These are phyloP conservation scores for Gnathonemus echidnorhynchus DNA, from an alignment of 2,113 vertebrate genomes.

Conservation along the genomic window DNA sequence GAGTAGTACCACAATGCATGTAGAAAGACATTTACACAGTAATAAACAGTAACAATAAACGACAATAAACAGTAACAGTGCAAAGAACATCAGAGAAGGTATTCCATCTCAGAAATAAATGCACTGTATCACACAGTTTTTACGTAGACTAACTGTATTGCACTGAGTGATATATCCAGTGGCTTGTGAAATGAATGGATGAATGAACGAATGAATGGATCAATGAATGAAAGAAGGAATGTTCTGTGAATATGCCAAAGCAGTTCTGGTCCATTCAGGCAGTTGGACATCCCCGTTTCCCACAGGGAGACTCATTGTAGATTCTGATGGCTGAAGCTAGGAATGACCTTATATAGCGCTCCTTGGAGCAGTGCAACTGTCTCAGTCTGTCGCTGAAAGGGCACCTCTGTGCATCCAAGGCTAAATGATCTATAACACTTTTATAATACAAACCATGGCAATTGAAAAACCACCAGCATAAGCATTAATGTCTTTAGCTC, in stretches of 20 bases:
- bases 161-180: neutral
- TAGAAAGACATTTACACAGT: neutral
- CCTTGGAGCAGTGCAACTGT: neutral
- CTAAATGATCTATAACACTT: neutral
- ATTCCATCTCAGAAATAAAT: neutral
- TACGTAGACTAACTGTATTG: neutral
- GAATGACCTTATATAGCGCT: neutral
- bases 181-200: neutral
- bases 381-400: neutral
- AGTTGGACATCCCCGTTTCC: neutral
- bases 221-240: neutral
- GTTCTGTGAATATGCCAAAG: neutral
- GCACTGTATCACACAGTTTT: neutral
- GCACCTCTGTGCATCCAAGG: neutral
- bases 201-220: neutral
- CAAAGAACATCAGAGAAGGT: neutral
- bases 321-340: neutral
- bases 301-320: neutral
- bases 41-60: neutral
- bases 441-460: neutral
- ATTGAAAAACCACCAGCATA: neutral
- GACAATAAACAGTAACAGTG: neutral
- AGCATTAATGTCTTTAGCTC: neutral
- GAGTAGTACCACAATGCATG: neutral
- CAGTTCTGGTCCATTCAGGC: neutral